Base-by-base conservation (phyloP, 2,113 vertebrate genomes). In the Tetrao urogallus region DNA sequence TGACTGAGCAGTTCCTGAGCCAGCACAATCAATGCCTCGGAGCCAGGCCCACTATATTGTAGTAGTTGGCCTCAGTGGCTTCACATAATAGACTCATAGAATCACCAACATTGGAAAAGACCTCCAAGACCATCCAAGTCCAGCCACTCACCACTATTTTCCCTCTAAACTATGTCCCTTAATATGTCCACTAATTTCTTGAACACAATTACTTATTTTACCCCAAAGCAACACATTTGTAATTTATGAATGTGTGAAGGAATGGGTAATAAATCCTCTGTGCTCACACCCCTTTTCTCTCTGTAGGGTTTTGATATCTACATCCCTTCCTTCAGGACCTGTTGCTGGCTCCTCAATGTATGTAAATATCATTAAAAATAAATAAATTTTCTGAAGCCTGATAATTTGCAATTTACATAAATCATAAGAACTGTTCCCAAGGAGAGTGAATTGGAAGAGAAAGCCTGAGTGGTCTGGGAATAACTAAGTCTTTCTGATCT, bases 351-450 rank as follows among this genome's bases (percentile, higher is more conserved):
- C 40, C 38, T 43, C 21, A 52, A 28, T 56, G 2, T 21, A 7
- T 12, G 28, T 11, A 78, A 86, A 81, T 10, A 48, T 5, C 19
- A 52, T 78, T 71, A 19, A 82, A 89, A 80, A 54, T 3, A 81
- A 70, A 67, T 4, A 34, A 3, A 36, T 47, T 72, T 83, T 92
- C 76, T 83, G 79, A 78, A 86, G 34, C 38, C 47, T 54, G 43
- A 78, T 67, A 61, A 71, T 60, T 88, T 93, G 8, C 25, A 32
- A 65, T 90, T 80, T 67, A 64, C 52, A 60, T 43, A 78, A 66
- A 88, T 48, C n/a, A 83, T 42, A 50, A 76, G 57, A 24, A 45
- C 20, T 52, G 69, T 27, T 83, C 36, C 58, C 48, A 66, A 65
- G 63, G 30, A 79, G 8, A 0, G 0, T 42, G 47, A 52, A 19